Evolutionary conservation across 2,113 vertebrate genomes (phyloP).

Genomic region (Coreoperca whiteheadi): DNA sequence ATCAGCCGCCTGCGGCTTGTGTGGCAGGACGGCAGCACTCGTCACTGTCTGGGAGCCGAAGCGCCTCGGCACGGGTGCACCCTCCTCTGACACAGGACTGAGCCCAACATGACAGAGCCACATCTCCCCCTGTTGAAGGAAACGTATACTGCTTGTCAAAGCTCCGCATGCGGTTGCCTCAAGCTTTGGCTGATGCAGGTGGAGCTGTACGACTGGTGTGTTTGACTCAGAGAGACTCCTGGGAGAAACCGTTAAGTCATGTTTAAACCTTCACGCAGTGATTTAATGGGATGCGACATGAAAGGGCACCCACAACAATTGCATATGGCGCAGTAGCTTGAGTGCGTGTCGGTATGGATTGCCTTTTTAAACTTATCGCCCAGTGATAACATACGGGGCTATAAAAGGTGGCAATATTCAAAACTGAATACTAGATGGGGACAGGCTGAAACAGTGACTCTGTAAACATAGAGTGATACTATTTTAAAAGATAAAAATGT

Average conservation of each 20-base stretch:
- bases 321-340: neutral
- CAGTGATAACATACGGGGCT: neutral
- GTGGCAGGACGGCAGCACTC: conserved; percentile 35
- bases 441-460: neutral
- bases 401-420: neutral
- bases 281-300: neutral
- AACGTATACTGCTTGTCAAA: conserved; percentile 56
- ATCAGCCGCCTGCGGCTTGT: conserved; percentile 50
- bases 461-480: neutral
- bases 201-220: neutral
- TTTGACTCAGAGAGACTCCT: neutral
- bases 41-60: conserved; percentile 32
- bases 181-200: conserved; percentile 17
- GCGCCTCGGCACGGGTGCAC: neutral
- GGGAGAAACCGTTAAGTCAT: neutral
- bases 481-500: neutral
- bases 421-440: neutral
- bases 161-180: conserved; percentile 13
- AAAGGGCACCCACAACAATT: neutral
- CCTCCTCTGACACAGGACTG: conserved; percentile 12
- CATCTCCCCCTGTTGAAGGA: conserved; percentile 79
- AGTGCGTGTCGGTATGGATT: neutral
- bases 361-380: neutral
- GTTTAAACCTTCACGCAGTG: neutral
- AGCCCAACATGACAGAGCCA: conserved; percentile 55